phyloP scores from a whole-genome alignment of 2,888 invertebrate genomes.

The Drosophila ustulata region DNA sequence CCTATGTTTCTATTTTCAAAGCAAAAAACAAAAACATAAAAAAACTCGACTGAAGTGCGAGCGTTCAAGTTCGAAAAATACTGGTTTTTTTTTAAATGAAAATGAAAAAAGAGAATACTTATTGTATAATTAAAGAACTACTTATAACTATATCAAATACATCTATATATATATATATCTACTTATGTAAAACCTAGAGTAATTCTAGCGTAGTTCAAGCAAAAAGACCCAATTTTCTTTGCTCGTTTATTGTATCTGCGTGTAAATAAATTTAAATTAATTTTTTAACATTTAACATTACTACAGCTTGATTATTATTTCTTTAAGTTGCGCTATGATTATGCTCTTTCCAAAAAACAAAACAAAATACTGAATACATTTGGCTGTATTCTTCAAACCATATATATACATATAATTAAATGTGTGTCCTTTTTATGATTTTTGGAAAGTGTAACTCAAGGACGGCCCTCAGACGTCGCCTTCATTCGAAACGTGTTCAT shows the following conservation, averaged over 20 bases:
- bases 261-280: conserved; percentile 78
- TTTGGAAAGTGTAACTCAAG: conserved; percentile 34
- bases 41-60: conserved; percentile 75
- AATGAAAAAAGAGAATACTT: conserved; percentile 35
- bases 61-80: conserved; percentile 79
- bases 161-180: conserved; percentile 41
- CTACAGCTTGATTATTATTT: conserved; percentile 71
- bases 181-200: conserved; percentile 51
- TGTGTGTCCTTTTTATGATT: conserved; percentile 8
- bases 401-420: not conserved
- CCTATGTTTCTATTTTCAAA: conserved; percentile 35
- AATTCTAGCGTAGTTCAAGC: conserved; percentile 71
- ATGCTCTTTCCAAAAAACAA: conserved; percentile 30
- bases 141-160: conserved; percentile 56
- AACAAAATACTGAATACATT: not conserved
- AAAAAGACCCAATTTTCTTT: conserved; percentile 76
- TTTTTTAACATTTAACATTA: conserved; percentile 61
- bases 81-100: conserved; percentile 62
- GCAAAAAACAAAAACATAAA: conserved; percentile 29
- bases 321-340: conserved; percentile 49
- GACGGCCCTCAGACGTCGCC: conserved; percentile 33
- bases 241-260: conserved; percentile 78
- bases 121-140: conserved; percentile 65
- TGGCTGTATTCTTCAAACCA: conserved; percentile 3
- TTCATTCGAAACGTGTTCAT: conserved; percentile 69